Base-by-base conservation (phyloP, 2,113 vertebrate species). In the Eolophus roseicapilla region DNA sequence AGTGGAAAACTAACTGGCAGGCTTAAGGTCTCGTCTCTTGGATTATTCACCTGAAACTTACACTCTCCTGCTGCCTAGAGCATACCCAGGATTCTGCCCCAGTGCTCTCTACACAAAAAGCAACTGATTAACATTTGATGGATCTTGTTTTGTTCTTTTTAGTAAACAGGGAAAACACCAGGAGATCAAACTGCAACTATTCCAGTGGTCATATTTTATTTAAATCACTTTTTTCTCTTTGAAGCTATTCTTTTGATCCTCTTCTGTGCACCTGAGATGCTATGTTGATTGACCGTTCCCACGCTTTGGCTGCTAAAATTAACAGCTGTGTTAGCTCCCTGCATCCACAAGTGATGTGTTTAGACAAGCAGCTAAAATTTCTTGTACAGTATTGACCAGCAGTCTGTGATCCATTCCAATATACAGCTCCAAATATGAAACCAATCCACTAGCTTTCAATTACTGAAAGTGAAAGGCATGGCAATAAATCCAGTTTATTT, bases 151-250 rank as follows among this genome's bases (percentile, higher is more conserved):
- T 81, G 55, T 84, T 92, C 69, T 93, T 90, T 92, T 88, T 82
- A 91, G 65, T 68, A 81, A 94, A 79, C 73, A 73, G n/a, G 76
- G 76, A 81, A 88, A 92, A 88, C 62, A 95, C 55, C 47, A 69
- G 43, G 39, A 90, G 88, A 88, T 92, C 90, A 91, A 92, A 88
- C 86, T 73, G 52, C 65, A 95, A 62, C 52, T 28, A 59, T 77
- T 79, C 59, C 55, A 78, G 47, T 17, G 50, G 73, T 76, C 33
- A 81, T 94, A 28, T 88, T 96, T 95, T 93, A 92, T 96, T 95
- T 86, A 88, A 88, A 33, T 74, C 16, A 64, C 25, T 55, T 78
- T 80, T 88, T 95, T 67, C 44, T 85, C 82, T 96, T 96, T 94
- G 90, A 92, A 93, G 85, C 11, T 83, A 17, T 64, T 47, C 57